Evolutionary conservation across 2,113 vertebrate species (phyloP), one percentile per base, ranked within the genome.

Genomic region (Vidua macroura): DNA sequence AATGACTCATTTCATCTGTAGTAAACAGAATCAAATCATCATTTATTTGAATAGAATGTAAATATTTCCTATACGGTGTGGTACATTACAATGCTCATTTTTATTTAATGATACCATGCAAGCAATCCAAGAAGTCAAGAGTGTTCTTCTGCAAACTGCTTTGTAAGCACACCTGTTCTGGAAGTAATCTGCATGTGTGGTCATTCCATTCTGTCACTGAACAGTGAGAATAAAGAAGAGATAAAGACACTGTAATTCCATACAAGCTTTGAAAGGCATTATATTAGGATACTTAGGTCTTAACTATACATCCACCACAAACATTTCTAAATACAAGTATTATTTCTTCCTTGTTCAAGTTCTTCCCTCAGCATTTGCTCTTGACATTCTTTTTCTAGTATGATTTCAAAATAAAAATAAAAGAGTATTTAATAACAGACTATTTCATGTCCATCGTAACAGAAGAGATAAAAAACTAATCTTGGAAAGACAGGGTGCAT

Each of bases 401-500:
- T 30, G 24, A 70, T 27, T 70, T 92, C 0, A 3, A 92, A 86
- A 68, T 53, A 88, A 78, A 88, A 92, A 84, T 21, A 85, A 46
- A 88, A 81, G 41, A 41, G 31, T 30, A 73, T 53, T 87, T 77
- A 53, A 18, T 68, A 60, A 64, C 59, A 83, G n/a, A 53, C 56
- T 51, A 72, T 46, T 75, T 77, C 13, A 66, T 5, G 35, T 69
- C 55, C 83, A 62, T 43, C 66, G 49, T 80, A 91, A 91, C 49
- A 91, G 87, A 56, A 63, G 51, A 82, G 83, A 63, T 68, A 93
- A 75, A 93, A 80, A 90, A 86, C 43, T n/a, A 43, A 28, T 41
- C 48, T 68, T 58, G 78, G 51, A 79, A 95, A 92, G 31, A 73
- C 55, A 86, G 78, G 49, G 81, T 95, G 88, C 77, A 91, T 72